Conservation (phyloP, 2,113 vertebrate species). For the Megaceryle torquata region DNA sequence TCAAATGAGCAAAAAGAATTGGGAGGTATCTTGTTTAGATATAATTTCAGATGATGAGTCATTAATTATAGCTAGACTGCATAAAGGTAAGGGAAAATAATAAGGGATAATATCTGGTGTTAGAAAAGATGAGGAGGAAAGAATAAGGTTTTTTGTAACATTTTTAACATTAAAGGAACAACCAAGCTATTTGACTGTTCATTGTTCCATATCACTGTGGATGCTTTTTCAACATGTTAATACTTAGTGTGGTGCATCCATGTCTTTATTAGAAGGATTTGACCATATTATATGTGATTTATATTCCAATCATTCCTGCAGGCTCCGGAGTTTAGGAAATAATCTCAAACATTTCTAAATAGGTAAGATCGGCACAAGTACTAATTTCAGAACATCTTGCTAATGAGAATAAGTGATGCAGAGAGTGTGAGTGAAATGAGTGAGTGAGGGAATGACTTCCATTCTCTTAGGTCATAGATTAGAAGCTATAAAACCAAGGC, state of each 20-base stretch:
- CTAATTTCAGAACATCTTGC: background rate
- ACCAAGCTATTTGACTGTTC: background rate
- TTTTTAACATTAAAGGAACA: background rate
- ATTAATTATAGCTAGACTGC: background rate
- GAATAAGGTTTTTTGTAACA: background rate
- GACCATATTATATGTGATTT: background rate
- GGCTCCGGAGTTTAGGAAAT: background rate
- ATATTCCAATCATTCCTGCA: background rate
- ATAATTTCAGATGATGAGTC: background rate
- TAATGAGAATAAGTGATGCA: background rate
- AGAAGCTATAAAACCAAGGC: background rate
- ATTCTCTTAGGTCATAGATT: background rate
- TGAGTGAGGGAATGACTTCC: background rate
- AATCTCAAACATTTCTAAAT: background rate
- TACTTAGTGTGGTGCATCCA: background rate
- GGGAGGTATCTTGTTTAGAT: background rate
- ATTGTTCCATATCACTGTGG: accelerated
- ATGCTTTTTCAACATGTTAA: background rate
- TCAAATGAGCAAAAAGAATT: background rate
- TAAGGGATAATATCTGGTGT: background rate
- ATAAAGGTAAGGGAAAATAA: background rate
- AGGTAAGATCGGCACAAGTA: background rate
- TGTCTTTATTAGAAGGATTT: background rate
- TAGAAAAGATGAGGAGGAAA: background rate
- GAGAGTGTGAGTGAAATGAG: background rate